Evolutionary conservation across 1,140 invertebrate genomes (phyloP).

Genomic region (Papilio xuthus): DNA sequence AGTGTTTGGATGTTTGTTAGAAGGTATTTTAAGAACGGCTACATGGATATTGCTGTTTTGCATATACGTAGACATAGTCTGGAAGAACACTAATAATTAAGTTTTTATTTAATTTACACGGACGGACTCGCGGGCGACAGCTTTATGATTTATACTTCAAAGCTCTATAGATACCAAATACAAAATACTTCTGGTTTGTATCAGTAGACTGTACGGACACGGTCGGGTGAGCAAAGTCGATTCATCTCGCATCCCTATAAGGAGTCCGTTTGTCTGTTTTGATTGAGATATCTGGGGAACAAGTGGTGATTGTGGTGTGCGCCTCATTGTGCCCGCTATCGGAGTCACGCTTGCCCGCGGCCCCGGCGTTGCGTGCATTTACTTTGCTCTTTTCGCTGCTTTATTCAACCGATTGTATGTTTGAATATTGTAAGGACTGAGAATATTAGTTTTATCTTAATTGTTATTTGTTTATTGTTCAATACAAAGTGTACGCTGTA

Average conservation of each 20-base stretch:
- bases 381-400: not conserved
- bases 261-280: slow-evolving; percentile 9
- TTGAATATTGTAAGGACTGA: not conserved
- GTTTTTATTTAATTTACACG: no score
- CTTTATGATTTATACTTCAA: no score
- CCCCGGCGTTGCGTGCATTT: slow-evolving; percentile 13
- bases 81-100: no score
- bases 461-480: slow-evolving; percentile 5
- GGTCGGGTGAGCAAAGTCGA: slow-evolving; percentile 9
- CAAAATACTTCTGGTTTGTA: not conserved
- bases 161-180: no score
- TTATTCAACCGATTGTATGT: not conserved
- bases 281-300: slow-evolving; percentile 14
- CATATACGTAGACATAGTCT: no score
- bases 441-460: not conserved
- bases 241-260: not conserved
- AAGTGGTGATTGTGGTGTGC: slow-evolving; percentile 3
- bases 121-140: no score
- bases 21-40: no score
- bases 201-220: not conserved
- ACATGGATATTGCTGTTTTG: no score
- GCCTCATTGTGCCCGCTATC: slow-evolving; percentile 10
- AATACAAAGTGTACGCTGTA: not conserved
- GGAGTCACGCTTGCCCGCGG: slow-evolving; percentile 20
- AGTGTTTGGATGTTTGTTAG: no score